Evolutionary conservation across 2,113 vertebrate species (phyloP).

Genomic region (Rhagologus leucostigma): DNA sequence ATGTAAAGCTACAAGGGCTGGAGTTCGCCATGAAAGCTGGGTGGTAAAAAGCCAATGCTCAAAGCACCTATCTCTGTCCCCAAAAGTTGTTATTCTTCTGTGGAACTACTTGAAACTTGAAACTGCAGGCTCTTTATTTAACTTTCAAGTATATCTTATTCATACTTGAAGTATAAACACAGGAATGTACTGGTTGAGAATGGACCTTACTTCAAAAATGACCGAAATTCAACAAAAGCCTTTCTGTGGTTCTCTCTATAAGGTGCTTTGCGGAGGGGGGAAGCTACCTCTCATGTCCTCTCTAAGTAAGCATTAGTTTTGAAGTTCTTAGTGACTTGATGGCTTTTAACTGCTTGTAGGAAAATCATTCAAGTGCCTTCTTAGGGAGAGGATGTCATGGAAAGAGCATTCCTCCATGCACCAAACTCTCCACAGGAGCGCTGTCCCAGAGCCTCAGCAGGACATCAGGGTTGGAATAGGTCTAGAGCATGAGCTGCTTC

Average conservation of each 20-base stretch:
- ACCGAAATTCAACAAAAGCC: background rate
- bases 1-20: background rate
- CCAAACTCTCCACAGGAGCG: fast-evolving
- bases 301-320: background rate
- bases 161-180: background rate
- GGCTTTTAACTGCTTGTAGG: background rate
- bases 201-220: background rate
- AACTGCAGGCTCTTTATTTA: background rate
- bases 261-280: background rate
- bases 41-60: background rate
- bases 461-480: too few relatives aligned
- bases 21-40: fast-evolving
- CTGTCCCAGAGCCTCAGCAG: background rate
- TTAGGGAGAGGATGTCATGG: background rate
- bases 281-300: background rate
- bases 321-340: background rate
- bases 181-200: background rate
- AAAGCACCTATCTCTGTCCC: background rate
- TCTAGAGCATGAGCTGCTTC: background rate
- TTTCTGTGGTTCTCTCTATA: background rate
- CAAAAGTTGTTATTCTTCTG: background rate
- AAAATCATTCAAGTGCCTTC: background rate
- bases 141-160: background rate
- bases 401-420: background rate
- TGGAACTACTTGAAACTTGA: background rate